phyloP scores from a whole-genome alignment of 2,888 invertebrate genomes.

The Strigamia transsilvanica region DNA sequence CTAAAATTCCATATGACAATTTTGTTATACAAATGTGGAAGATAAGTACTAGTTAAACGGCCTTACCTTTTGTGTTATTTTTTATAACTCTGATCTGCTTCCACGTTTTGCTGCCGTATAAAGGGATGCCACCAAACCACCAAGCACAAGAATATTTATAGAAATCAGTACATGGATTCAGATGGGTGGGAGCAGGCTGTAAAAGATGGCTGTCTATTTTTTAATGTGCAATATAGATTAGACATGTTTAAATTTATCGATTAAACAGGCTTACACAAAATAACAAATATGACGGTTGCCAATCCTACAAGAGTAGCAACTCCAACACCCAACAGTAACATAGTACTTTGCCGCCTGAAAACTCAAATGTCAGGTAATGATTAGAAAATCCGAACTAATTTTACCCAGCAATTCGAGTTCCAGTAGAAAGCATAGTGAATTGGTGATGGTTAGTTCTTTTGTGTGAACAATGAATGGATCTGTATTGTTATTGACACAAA shows the following conservation, averaged over 20 bases:
- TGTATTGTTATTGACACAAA: neutral
- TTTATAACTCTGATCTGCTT: neutral
- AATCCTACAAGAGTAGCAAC: neutral
- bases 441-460: neutral
- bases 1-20: neutral
- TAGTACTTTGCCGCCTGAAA: neutral
- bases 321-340: slow-evolving; percentile 1
- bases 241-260: neutral
- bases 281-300: neutral
- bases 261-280: neutral
- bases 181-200: neutral
- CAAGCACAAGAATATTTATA: slow-evolving; percentile 40
- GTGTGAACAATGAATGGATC: slow-evolving; percentile 1
- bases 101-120: slow-evolving; percentile 3
- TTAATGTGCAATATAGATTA: neutral
- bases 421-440: neutral
- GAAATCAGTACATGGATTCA: slow-evolving; percentile 16
- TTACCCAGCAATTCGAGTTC: slow-evolving; percentile 10
- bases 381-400: neutral
- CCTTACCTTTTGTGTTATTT: neutral
- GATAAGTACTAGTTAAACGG: neutral
- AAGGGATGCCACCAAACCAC: slow-evolving; percentile 12
- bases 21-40: neutral
- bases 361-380: neutral
- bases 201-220: slow-evolving; percentile 11